Evolutionary conservation across 2,888 invertebrate genomes (phyloP).

Genomic region (Lithosia quadra): DNA sequence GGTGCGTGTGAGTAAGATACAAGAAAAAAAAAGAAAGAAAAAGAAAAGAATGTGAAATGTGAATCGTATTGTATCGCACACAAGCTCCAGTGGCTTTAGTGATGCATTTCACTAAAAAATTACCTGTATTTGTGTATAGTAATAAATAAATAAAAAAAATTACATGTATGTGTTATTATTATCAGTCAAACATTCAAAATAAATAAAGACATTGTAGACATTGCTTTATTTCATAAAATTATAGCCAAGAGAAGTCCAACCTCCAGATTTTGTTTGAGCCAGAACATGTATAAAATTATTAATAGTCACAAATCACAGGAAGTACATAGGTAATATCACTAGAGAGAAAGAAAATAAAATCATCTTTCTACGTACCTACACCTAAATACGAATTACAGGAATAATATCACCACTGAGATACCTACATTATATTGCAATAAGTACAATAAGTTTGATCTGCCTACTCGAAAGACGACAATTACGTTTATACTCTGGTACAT

Average conservation of each 20-base stretch:
- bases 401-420: constrained; percentile 78
- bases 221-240: constrained; percentile 83
- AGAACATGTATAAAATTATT: constrained; percentile 82
- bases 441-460: constrained; percentile 36
- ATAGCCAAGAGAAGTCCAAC: constrained; percentile 80
- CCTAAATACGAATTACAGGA: constrained; percentile 66
- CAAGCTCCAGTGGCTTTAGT: no score
- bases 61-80: no score
- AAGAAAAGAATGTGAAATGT: background rate
- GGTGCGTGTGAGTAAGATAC: background rate
- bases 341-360: constrained; percentile 72
- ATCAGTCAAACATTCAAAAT: background rate
- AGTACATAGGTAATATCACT: constrained; percentile 69
- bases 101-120: no score
- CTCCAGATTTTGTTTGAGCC: constrained; percentile 74
- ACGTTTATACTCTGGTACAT: constrained; percentile 48
- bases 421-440: constrained; percentile 52
- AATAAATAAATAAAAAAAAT: no score
- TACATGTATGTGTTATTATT: no score
- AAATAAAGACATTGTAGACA: constrained; percentile 60
- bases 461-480: constrained; percentile 50
- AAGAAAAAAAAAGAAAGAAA: no score
- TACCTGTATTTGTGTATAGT: no score
- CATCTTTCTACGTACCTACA: constrained; percentile 67
- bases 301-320: constrained; percentile 85